These are phyloP conservation scores for Puntigrus tetrazona DNA, from an alignment of 2,113 vertebrate species.

Conservation along the genomic window DNA sequence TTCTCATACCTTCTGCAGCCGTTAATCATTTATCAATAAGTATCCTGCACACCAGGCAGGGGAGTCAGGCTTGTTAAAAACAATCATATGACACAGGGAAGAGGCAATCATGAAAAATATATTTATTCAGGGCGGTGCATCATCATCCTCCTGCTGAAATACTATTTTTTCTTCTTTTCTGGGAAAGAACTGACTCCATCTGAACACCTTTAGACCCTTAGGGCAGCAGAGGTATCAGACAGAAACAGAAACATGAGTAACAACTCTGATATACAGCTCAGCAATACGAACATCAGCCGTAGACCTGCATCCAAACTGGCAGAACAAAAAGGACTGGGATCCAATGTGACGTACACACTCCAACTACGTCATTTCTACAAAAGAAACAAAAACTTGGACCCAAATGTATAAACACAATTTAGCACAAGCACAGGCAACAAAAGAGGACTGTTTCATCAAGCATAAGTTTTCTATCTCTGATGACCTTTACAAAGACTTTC, in stretches of 20 bases:
- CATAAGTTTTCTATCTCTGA: constrained; percentile 8
- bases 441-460: not conserved
- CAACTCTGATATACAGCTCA: constrained; percentile 34
- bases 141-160: constrained; percentile 28
- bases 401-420: not conserved
- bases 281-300: not conserved
- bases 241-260: constrained; percentile 46
- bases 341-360: not conserved
- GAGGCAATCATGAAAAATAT: constrained; percentile 76
- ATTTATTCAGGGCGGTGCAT: constrained; percentile 67
- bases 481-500: constrained; percentile 51
- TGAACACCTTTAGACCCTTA: constrained; percentile 44
- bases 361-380: not conserved
- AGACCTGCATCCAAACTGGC: constrained; percentile 4
- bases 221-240: constrained; percentile 46
- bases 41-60: constrained; percentile 66
- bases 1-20: constrained; percentile 73
- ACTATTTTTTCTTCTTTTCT: constrained; percentile 29
- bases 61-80: constrained; percentile 73
- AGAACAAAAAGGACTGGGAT: constrained; percentile 8
- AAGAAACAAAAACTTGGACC: not conserved
- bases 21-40: constrained; percentile 84
- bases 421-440: not conserved
- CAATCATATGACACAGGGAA: constrained; percentile 68
- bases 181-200: constrained; percentile 49